A percentile compares a stretch with the other conserved stretches of the same genome.
Evolutionary conservation across 2,888 invertebrate genomes (phyloP).

Genomic region (Alviniconcha strummeri): DNA sequence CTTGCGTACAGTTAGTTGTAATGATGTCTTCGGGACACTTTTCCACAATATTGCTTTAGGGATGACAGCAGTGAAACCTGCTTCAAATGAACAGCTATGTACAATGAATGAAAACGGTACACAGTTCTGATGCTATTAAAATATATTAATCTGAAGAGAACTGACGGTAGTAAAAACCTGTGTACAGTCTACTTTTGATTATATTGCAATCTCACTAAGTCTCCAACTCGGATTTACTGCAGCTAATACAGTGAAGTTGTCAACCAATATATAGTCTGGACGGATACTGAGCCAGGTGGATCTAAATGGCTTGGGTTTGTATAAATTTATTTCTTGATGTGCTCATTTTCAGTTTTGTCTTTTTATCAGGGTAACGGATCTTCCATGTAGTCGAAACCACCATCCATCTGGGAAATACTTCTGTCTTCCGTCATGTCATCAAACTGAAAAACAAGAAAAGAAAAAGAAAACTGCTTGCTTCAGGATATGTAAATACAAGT

Average conservation of each 20-base stretch:
- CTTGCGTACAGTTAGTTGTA: background rate
- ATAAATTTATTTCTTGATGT: too few relatives aligned
- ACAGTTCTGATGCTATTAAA: background rate
- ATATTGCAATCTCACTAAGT: too few relatives aligned
- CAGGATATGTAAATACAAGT: background rate
- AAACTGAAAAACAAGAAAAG: conserved; percentile 54
- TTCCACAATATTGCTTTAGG: background rate
- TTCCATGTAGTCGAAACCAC: conserved; percentile 69
- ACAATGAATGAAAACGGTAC: background rate
- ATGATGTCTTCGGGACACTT: background rate
- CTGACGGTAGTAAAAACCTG: too few relatives aligned
- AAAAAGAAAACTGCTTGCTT: background rate
- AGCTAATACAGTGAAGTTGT: too few relatives aligned
- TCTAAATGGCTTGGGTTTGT: too few relatives aligned
- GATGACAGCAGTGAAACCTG: background rate
- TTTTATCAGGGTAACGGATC: conserved; percentile 57
- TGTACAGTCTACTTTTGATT: too few relatives aligned
- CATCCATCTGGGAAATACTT: conserved; percentile 67
- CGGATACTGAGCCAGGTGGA: too few relatives aligned
- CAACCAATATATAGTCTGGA: too few relatives aligned
- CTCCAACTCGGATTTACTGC: too few relatives aligned
- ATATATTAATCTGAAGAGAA: background rate
- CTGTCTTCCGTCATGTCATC: conserved; percentile 69
- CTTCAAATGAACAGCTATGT: background rate
- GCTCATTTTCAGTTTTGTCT: too few relatives aligned